phyloP scores from a whole-genome alignment of 2,888 invertebrate genomes.

The Horisme vitalbata region DNA sequence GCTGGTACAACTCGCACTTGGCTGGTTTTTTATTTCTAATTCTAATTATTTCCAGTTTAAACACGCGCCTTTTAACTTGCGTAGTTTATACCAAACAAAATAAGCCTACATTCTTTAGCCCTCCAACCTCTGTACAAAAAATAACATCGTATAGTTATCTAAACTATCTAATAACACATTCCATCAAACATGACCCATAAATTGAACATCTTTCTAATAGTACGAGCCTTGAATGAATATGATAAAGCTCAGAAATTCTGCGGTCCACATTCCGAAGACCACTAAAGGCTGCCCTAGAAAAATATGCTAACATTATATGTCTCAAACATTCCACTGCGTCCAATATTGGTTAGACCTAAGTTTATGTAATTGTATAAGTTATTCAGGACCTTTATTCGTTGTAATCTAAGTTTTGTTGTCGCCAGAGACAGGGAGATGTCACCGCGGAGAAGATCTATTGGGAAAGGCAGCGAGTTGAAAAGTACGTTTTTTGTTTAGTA shows the following conservation, averaged over 20 bases:
- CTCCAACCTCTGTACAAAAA: too few species aligned
- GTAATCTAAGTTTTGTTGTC: slow-evolving; percentile 82
- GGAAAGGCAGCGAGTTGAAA: slow-evolving; percentile 75
- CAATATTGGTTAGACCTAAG: slow-evolving; percentile 22
- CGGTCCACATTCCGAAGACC: slow-evolving; percentile 13
- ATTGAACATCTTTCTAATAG: too few species aligned
- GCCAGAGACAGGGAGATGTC: slow-evolving; percentile 86
- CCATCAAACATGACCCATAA: too few species aligned
- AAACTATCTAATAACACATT: too few species aligned
- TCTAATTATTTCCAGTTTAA: too few species aligned
- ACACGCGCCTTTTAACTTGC: too few species aligned
- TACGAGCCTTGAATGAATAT: slow-evolving; percentile 8
- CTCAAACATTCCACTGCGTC: slow-evolving; percentile 3
- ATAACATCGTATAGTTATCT: too few species aligned
- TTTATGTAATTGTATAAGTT: slow-evolving; percentile 33
- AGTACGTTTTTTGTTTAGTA: slow-evolving; percentile 65
- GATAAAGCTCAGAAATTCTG: slow-evolving; percentile 7
- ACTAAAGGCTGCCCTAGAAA: slow-evolving; percentile 14
- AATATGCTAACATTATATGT: slow-evolving; percentile 6
- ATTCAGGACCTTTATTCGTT: slow-evolving; percentile 12
- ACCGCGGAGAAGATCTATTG: slow-evolving; percentile 80
- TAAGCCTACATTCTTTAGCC: too few species aligned
- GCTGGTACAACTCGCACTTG: too few species aligned
- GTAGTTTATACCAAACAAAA: too few species aligned
- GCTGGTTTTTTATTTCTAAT: too few species aligned